Evolutionary conservation across 2,797 vertebrate genomes (phyloP), one percentile per base, ranked within the genome.

Genomic region (Petrocephalus sullivani): DNA sequence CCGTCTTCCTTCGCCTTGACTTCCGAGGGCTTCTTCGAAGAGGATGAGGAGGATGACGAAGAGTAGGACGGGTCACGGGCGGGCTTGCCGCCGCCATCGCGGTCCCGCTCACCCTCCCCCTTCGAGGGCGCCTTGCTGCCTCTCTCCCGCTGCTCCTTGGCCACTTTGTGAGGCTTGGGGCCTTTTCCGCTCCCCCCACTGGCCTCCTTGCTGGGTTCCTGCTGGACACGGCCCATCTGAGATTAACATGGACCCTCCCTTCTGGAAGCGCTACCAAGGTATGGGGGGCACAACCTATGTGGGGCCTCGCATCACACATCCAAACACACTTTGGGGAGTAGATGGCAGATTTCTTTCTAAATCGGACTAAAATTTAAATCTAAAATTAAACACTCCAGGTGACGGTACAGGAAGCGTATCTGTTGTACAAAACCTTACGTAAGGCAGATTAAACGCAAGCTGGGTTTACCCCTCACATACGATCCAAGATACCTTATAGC

Each of bases 81-180:
- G 0, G 97, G 96, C 93, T 98, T 99, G 92, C 95, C 90, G 51
- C 95, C 94, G 91, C 94, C 92, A 21, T 92, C 94, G 46, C 95
- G 96, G 7, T 99, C 97, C 0, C 93, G 94, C 28, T 96, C 95
- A 87, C 97, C 97, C 93, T 97, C 94, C 95, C 98, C 99, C 94
- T 97, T 98, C 95, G 99, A 98, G 0, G 97, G 98, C 95, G 99
- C 98, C 94, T 99, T 99, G 87, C 97, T 95, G 0, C 97, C 96
- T 64, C 98, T 95, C 89, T 99, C 98, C 0, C 97, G 96, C 91
- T 99, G 98, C 91, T 99, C 98, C 96, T 99, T 98, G 92, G 97
- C 95, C 54, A 96, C 93, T 90, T 99, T 99, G 94, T 99, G 98
- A 0, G 96, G 96, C 93, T 99, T 99, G 89, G 97, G 95, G 56